Conservation (phyloP, 2,888 invertebrate species). For the Dynastes maya region DNA sequence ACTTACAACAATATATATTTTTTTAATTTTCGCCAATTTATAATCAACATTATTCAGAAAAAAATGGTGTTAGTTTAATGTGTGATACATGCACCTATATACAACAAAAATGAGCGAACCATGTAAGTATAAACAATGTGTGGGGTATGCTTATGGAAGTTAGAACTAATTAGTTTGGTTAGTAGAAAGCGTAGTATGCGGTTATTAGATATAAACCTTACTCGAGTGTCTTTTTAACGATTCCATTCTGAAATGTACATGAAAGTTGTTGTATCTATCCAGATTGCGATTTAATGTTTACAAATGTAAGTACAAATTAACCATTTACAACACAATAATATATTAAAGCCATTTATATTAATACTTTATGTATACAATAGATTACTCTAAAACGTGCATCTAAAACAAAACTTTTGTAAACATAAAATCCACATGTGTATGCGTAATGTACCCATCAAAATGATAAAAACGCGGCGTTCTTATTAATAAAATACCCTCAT, state of each 20-base stretch:
- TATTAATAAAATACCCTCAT: neutral
- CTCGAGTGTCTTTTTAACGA: neutral
- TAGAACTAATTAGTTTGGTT: slow-evolving; percentile 20
- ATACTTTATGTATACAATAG: slow-evolving; percentile 34
- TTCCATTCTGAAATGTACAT: no score
- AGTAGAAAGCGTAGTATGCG: slow-evolving; percentile 21
- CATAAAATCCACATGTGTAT: slow-evolving; percentile 20
- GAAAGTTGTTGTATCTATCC: slow-evolving; percentile 1
- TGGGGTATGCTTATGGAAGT: slow-evolving; percentile 7
- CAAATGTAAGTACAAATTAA: slow-evolving; percentile 32
- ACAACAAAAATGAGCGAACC: slow-evolving; percentile 34
- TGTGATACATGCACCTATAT: slow-evolving; percentile 40
- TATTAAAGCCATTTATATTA: slow-evolving; percentile 45
- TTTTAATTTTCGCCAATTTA: slow-evolving; percentile 58
- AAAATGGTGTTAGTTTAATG: slow-evolving; percentile 37
- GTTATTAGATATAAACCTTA: slow-evolving; percentile 11
- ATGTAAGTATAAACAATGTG: slow-evolving; percentile 16
- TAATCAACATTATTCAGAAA: slow-evolving; percentile 57
- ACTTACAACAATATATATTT: slow-evolving; percentile 43
- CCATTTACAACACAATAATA: slow-evolving; percentile 33
- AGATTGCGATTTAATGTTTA: slow-evolving; percentile 31
- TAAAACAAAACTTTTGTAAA: slow-evolving; percentile 38
- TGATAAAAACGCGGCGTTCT: slow-evolving; percentile 31
- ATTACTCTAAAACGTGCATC: slow-evolving; percentile 1
- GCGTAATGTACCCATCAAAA: slow-evolving; percentile 13